phyloP scores from a whole-genome alignment of 2,113 vertebrate species.

The Urocolius indicus region DNA sequence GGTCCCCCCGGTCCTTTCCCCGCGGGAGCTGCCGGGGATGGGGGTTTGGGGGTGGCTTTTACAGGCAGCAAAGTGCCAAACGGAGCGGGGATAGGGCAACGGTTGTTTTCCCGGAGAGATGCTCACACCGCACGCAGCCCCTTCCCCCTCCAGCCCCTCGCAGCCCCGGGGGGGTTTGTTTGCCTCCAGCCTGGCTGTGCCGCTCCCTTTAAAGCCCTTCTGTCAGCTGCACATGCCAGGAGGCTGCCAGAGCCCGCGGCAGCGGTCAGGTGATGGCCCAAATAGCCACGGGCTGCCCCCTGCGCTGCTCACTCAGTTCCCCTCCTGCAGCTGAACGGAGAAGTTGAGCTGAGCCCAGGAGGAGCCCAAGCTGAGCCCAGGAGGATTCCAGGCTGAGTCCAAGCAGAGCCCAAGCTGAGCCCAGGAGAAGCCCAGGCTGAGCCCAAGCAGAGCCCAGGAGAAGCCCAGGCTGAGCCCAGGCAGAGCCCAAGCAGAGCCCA shows the following conservation, averaged over 20 bases:
- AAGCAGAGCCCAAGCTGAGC: background rate
- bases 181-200: background rate
- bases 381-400: background rate
- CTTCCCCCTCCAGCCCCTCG: background rate
- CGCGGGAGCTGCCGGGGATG: fast-evolving
- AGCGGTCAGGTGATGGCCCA: conserved; percentile 54
- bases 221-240: conserved; percentile 51
- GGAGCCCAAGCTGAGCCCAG: background rate
- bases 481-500: background rate
- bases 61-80: fast-evolving
- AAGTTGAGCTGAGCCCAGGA: background rate
- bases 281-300: background rate
- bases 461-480: background rate
- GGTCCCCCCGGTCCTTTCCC: background rate
- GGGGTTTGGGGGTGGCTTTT: background rate
- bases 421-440: background rate
- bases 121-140: fast-evolving
- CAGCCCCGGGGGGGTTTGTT: background rate
- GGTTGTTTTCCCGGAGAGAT: background rate
- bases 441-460: no score
- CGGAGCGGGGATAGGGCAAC: background rate
- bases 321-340: background rate
- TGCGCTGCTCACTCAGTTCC: background rate
- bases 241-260: background rate
- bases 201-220: background rate